Evolutionary conservation across 2,888 invertebrate genomes (phyloP).

Genomic region (Cylloceria caligata): DNA sequence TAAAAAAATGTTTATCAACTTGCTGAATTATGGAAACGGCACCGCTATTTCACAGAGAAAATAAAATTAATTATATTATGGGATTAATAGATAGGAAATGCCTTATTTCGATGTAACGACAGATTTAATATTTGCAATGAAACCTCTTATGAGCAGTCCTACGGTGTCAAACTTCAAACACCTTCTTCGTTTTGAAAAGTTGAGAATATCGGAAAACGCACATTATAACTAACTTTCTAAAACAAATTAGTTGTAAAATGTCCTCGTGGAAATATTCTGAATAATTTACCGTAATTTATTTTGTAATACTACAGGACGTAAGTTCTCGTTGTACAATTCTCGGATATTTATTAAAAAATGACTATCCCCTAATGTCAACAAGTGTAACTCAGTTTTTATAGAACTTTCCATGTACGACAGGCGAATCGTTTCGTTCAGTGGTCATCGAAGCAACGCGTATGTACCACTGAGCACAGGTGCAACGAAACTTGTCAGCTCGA

Average conservation of each 20-base stretch:
- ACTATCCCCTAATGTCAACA: neutral
- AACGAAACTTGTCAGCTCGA: constrained; percentile 30
- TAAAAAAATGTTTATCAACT: neutral
- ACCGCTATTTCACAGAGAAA: neutral
- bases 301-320: neutral
- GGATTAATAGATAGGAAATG: neutral
- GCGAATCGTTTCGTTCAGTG: neutral
- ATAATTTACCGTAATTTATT: constrained; percentile 18
- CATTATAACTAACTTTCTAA: neutral
- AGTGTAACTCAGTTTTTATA: neutral
- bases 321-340: neutral
- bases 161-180: neutral
- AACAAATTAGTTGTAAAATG: neutral
- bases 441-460: neutral
- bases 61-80: neutral
- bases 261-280: constrained; percentile 20
- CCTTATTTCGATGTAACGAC: neutral
- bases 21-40: too few relatives aligned
- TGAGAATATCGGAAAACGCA: neutral
- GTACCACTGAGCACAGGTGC: too few relatives aligned
- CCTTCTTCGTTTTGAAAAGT: neutral
- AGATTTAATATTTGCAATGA: neutral
- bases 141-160: neutral
- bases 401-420: neutral
- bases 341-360: neutral